Base-by-base conservation (phyloP, 2,888 invertebrate species). In the Portevinia maculata region DNA sequence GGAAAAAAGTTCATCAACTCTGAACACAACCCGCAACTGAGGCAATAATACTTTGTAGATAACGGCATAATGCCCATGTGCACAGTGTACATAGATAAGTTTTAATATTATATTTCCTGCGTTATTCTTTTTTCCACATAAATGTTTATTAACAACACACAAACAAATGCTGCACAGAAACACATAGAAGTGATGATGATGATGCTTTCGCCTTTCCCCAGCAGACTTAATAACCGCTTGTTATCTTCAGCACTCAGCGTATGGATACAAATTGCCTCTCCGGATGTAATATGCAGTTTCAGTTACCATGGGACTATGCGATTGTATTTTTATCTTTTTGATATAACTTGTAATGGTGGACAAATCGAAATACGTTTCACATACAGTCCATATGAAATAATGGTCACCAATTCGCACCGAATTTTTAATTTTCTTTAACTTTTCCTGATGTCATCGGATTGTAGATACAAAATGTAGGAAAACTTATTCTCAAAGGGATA, bases 31-130 rank as follows among this genome's bases (percentile, higher is more conserved):
- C 75, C 75, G 52, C 62, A 83, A 71, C 53, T 34, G 71, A 50
- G 34, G 83, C 60, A 78, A 73, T n/a, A n/a, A n/a, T 83, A 83
- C 67, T 78, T 83, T 44, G 73, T 78, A 73, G 83, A 83, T 83
- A 73, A 83, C 83, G 55, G 55, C 55, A 41, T 60, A 83, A 83
- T 76, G 59, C 83, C 76, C 70, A 76, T 76, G 76, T 76, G 81
- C 70, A 83, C 41, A 50, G 24, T 55, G 76, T 55, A 78, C 62
- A 70, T 37, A 79, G 83, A 83, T 83, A 83, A 78, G 83, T 81
- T 81, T 69, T 64, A 60, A 74, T 74, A 50, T 39, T 37, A 8
- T 52, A 15, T 19, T 30, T 21, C 41, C 24, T 34, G 13, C 30
- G 41, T 19, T 48, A 52, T n/a, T 52, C 70, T 46, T 59, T 60